Evolutionary conservation across 2,888 invertebrate genomes (phyloP), one percentile per base, ranked within the genome.

Genomic region (Beris morrisii): DNA sequence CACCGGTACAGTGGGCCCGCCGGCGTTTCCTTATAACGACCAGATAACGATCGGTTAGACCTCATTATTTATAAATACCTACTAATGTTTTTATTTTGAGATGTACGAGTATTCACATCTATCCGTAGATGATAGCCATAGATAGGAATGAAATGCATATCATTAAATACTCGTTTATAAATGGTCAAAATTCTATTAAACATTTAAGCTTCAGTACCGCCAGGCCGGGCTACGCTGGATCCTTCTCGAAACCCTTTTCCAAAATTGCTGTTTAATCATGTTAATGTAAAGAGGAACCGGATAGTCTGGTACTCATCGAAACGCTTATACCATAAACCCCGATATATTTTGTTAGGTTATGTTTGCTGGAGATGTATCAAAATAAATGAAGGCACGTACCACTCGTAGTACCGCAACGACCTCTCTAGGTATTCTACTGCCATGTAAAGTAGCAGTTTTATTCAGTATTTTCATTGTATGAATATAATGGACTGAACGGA

Each of bases 191-290:
- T 61, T 50, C 61, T 50, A 61, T 61, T 61, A 61, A 61, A 50
- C 38, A 52, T 61, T 61, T 31, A 50, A 38, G 7, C 38, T 38
- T 9, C 22, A 22, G 38, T 38, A 9, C 38, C 38, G 38, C 38
- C 38, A 38, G 38, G 5, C 38, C 9, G 38, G 38, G 22, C 22
- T 22, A 22, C 50, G 50, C 3, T 7, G 28, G 7, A 38, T 58
- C 58, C 58, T 45, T 46, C 44, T n/a, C 58, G 3, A 58, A 61
- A 61, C 61, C 61, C 61, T 61, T 61, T 61, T 50, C 61, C 28
- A 61, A 61, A 59, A 61, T 61, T 61, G 61, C 61, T 61, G 61
- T 61, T 61, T 61, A 61, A 61, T 61, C 50, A 61, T 61, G 61
- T 61, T 61, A 61, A 61, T 61, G 61, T 38, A 22, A 43, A 61